Evolutionary conservation across 2,888 invertebrate genomes (phyloP).

Genomic region (Teinopalpus imperialis): DNA sequence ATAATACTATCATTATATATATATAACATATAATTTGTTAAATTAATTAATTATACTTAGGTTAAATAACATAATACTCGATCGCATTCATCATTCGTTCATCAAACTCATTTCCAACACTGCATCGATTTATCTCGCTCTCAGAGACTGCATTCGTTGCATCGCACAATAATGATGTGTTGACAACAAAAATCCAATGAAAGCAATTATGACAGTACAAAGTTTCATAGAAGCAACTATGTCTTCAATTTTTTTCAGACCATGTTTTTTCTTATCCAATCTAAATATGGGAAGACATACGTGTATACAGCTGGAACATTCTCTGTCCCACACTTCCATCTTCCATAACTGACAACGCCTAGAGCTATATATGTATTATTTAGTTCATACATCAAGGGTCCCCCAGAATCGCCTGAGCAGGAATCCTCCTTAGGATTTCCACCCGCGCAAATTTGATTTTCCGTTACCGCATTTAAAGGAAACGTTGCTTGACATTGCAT

Average conservation of each 20-base stretch:
- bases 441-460: constrained; percentile 78
- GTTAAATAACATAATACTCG: no score
- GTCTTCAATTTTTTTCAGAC: neutral
- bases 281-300: constrained; percentile 55
- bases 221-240: no score
- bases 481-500: constrained; percentile 24
- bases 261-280: constrained; percentile 54
- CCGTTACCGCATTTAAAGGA: constrained; percentile 4
- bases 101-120: no score
- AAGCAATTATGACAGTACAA: no score
- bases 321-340: constrained; percentile 25
- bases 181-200: no score
- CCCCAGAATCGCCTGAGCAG: constrained; percentile 86
- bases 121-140: no score
- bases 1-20: no score
- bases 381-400: constrained; percentile 75
- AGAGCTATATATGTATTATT: constrained; percentile 20
- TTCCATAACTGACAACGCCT: constrained; percentile 33
- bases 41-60: no score
- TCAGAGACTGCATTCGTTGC: no score
- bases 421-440: constrained; percentile 80
- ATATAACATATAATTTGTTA: no score
- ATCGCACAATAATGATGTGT: no score
- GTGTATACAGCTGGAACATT: constrained; percentile 63
- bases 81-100: no score